These are phyloP conservation scores for Felis chaus DNA, from an alignment of 2,113 vertebrate species.

Conservation along the genomic window DNA sequence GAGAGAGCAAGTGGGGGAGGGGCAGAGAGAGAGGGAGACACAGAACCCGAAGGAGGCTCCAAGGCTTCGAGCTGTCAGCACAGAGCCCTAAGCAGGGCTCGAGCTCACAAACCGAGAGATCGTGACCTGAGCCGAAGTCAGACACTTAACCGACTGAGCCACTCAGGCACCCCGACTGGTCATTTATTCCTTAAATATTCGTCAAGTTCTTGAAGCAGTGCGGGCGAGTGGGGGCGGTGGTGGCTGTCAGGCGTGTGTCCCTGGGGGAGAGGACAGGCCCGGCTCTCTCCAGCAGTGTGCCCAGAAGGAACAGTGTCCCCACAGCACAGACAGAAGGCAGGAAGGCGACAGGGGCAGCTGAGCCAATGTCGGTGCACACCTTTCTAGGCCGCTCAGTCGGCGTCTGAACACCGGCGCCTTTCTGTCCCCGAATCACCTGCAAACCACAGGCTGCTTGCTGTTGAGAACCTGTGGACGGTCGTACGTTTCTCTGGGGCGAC, in stretches of 20 bases:
- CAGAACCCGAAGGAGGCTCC: too few relatives aligned
- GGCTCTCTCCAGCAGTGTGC: neutral
- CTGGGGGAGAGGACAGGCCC: neutral
- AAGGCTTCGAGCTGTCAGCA: too few relatives aligned
- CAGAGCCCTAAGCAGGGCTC: too few relatives aligned
- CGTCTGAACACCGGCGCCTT: neutral
- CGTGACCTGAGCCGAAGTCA: too few relatives aligned
- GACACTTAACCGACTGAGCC: too few relatives aligned
- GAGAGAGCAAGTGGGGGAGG: too few relatives aligned
- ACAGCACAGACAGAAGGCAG: neutral
- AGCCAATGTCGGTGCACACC: fast-evolving
- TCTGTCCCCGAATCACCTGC: neutral
- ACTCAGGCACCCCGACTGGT: too few relatives aligned
- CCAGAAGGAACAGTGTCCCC: neutral
- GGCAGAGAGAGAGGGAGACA: too few relatives aligned
- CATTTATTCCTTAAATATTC: neutral
- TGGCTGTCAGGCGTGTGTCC: fast-evolving
- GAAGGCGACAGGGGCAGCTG: fast-evolving
- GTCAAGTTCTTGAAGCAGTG: neutral
- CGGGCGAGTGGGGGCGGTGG: neutral
- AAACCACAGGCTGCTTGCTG: neutral
- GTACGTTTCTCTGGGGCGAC: neutral
- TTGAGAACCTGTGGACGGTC: fast-evolving
- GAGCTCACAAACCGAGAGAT: too few relatives aligned
- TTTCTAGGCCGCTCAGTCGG: too few relatives aligned